A percentile compares a stretch with the other conserved stretches of the same genome.
Evolutionary conservation across 1,140 invertebrate species (phyloP).

Genomic region (Cepaea nemoralis): DNA sequence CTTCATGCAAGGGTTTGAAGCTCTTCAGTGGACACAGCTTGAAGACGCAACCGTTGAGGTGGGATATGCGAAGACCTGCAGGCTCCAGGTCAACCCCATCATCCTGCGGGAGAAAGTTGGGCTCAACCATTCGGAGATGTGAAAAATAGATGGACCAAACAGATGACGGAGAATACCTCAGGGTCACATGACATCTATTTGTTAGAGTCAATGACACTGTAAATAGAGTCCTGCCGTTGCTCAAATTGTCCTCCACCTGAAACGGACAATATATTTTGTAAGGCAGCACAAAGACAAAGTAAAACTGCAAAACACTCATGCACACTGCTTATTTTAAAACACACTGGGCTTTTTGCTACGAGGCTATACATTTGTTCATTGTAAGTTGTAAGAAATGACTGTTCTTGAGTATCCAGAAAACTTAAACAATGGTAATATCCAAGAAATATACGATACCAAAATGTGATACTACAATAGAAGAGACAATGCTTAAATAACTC

Average conservation of each 20-base stretch:
- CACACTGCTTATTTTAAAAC: no score
- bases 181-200: slow-evolving; percentile 41
- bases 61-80: slow-evolving; percentile 52
- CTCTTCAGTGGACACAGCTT: slow-evolving; percentile 50
- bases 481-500: background rate
- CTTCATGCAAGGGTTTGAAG: slow-evolving; percentile 51
- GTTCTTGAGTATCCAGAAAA: no score
- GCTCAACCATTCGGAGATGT: slow-evolving; percentile 62
- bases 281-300: background rate
- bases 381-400: no score
- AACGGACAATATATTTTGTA: background rate
- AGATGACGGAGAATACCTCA: slow-evolving; percentile 14
- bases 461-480: no score
- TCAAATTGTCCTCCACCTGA: slow-evolving; percentile 53
- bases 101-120: slow-evolving; percentile 44
- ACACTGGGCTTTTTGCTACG: no score
- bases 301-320: no score
- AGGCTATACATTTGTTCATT: no score
- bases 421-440: no score
- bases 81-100: slow-evolving; percentile 43
- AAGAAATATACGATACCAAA: no score
- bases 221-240: slow-evolving; percentile 44
- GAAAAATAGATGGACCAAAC: slow-evolving; percentile 63
- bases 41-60: slow-evolving; percentile 62
- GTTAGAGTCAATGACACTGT: slow-evolving; percentile 46